Evolutionary conservation across 2,888 invertebrate species (phyloP).

Genomic region (Rhabditoides inermis): DNA sequence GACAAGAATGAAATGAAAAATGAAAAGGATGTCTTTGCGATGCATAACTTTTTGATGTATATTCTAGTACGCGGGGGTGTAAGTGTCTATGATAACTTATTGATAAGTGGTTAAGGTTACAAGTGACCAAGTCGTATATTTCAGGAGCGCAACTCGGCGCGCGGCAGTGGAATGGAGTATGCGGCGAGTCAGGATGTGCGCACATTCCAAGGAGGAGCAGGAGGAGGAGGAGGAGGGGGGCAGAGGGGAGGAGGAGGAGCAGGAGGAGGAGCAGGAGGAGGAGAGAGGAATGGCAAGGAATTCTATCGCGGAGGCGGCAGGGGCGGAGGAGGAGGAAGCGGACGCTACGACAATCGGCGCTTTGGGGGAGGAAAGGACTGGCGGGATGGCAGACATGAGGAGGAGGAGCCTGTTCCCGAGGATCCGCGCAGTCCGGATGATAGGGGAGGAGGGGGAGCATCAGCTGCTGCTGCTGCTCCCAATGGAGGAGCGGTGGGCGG

Average conservation of each 20-base stretch:
- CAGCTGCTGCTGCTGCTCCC: not conserved
- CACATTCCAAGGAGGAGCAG: not conserved
- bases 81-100: not conserved
- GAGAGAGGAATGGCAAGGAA: not conserved
- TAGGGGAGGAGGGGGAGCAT: not conserved
- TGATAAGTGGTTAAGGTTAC: not conserved
- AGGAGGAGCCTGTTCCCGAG: too few species aligned
- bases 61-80: too few species aligned
- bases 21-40: too few species aligned
- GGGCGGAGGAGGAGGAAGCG: not conserved
- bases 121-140: not conserved
- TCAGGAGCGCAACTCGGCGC: not conserved
- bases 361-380: not conserved
- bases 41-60: too few species aligned
- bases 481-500: not conserved
- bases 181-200: not conserved
- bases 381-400: not conserved
- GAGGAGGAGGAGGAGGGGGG: not conserved
- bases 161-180: not conserved
- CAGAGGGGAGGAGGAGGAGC: not conserved
- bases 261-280: not conserved
- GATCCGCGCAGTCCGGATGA: not conserved
- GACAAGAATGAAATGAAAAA: too few species aligned
- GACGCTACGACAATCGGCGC: not conserved
- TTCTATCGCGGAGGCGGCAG: not conserved